These are phyloP conservation scores for Dendrophyllia cribrosa DNA, from an alignment of 64 coral and sea anemone genomes.

Conservation along the genomic window DNA sequence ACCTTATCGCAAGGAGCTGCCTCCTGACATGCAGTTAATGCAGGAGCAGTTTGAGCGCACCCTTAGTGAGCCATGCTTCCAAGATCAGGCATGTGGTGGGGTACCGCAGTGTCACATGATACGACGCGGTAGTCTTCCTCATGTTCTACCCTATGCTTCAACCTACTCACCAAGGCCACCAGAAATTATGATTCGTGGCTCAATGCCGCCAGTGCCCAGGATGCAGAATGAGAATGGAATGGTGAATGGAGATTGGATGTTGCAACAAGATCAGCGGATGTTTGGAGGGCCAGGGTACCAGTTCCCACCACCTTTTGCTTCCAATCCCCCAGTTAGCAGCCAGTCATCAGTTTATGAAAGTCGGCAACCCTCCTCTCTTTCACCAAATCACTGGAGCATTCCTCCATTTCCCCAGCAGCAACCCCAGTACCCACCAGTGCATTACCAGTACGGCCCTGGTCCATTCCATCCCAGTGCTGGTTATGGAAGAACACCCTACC, in stretches of 20 bases:
- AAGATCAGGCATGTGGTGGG: constrained; percentile 26
- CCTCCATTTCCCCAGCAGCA: constrained; percentile 10
- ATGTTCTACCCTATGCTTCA: constrained; percentile 21
- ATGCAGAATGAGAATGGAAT: constrained; percentile 42
- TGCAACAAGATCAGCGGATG: constrained; percentile 49
- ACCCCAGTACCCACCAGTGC: constrained; percentile 33
- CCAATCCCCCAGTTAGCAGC: not conserved
- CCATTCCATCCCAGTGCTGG: not conserved
- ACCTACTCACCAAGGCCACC: constrained; percentile 18
- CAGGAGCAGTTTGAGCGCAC: constrained; percentile 58
- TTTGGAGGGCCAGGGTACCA: not conserved
- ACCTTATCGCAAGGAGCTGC: constrained; percentile 39
- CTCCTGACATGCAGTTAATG: constrained; percentile 57
- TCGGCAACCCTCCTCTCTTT: not conserved
- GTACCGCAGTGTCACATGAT: constrained; percentile 1
- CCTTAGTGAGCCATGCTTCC: constrained; percentile 64
- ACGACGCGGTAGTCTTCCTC: constrained; percentile 67
- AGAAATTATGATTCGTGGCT: constrained; percentile 33
- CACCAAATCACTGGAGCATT: constrained; percentile 23
- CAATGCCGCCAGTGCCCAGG: constrained; percentile 34
- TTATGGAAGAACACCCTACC: constrained; percentile 12
- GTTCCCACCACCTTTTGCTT: not conserved
- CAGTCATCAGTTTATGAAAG: not conserved
- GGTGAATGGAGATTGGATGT: constrained; percentile 60
- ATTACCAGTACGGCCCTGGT: constrained; percentile 58